These are phyloP conservation scores for Redunca redunca DNA, from an alignment of 2,113 vertebrate species.

Conservation along the genomic window DNA sequence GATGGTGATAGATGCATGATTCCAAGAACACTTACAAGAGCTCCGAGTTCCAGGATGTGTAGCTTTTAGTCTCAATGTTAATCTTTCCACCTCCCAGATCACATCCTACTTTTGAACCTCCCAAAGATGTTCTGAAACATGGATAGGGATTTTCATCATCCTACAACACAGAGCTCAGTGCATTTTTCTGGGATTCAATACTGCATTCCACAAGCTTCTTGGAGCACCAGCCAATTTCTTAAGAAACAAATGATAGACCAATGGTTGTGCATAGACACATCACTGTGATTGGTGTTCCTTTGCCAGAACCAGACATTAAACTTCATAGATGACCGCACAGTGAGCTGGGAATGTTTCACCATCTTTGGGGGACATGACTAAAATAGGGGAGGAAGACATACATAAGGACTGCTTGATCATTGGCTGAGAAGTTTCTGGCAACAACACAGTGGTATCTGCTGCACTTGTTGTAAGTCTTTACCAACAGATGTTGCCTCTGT, in stretches of 20 bases:
- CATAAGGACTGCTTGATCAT: no score
- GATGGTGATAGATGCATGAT: not conserved
- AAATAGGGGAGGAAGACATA: not conserved
- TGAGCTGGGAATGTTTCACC: not conserved
- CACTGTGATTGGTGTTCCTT: not conserved
- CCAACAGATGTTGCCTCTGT: no score
- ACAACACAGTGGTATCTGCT: no score
- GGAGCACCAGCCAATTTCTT: not conserved
- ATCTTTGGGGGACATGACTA: not conserved
- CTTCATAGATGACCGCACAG: not conserved
- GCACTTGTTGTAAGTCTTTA: no score
- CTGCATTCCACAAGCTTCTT: not conserved
- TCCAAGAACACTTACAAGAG: not conserved
- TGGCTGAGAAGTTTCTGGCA: no score
- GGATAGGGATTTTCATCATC: not conserved
- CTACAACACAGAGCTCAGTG: not conserved
- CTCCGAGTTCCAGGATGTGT: not conserved
- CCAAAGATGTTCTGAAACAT: not conserved
- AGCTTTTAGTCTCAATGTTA: not conserved
- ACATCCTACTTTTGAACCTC: not conserved
- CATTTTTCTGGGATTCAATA: not conserved
- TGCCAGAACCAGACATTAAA: not conserved
- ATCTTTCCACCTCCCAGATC: not conserved
- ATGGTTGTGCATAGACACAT: not conserved
- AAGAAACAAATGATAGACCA: not conserved